Base-by-base conservation (phyloP, 1,140 invertebrate genomes). In the Psix sp. region DNA sequence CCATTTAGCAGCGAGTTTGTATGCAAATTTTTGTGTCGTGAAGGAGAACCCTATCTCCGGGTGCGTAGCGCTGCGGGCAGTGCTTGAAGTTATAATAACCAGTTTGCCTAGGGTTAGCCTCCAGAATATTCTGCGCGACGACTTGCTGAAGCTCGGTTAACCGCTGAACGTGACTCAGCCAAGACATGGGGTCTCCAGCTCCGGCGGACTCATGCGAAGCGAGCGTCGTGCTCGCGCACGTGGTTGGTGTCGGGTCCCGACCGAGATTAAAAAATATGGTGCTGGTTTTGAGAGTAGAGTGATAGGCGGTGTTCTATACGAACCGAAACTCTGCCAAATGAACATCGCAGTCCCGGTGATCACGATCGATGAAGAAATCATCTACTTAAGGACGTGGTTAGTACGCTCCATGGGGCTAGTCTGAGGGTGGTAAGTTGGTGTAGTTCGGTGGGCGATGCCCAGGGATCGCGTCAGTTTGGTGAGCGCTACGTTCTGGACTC, bases 191-290 rank as follows among this genome's bases (percentile, higher is more conserved):
- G 3, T 24, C 21, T 7, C 21, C 7, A 24, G 3, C 7, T 24
- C 7, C 21, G 3, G 7, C 7, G 21, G 3, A 4, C 21, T 4
- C 21, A 4, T 24, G 13, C 2, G 14, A n/a, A 33, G 5, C 26
- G 9, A 14, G 9, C 9, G 21, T 7, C 18, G 16, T 31, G 7
- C 16, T 13, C 7, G 17, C 7, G 14, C n/a, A 14, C 1, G 21
- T 26, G 9, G 7, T 21, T 3, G 33, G 11, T 17, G 13, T 14
- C 10, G 49, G 49, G 4, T 57, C 17, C 2, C 83, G 42, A 4
- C 80, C 85, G 17, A 83, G 80, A 5, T 76, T 84, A 5, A 85
- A 35, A n/a, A 24, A 24, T 24, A 9, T 9, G 21, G 21, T 4
- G 21, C 4, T 24, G 9, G 21, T 24, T 24, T 24, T 24, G 21